phyloP scores from a whole-genome alignment of 2,888 invertebrate genomes.

The Agrotis clavis region DNA sequence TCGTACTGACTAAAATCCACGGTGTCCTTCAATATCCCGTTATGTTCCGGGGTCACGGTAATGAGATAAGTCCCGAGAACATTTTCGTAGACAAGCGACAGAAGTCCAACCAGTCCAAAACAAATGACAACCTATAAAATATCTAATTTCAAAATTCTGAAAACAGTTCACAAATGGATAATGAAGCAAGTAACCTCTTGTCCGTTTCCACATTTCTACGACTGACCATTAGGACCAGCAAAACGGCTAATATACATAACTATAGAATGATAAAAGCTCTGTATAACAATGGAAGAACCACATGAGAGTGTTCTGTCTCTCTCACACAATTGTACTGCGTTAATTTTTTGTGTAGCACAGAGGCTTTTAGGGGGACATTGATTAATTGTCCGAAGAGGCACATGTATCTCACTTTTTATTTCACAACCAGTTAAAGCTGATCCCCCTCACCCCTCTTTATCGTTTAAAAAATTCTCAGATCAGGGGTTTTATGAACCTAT shows the following conservation, averaged over 20 bases:
- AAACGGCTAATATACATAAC: slow-evolving; percentile 65
- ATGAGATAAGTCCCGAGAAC: too few species aligned
- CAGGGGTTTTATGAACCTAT: slow-evolving; percentile 49
- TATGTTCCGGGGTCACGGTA: too few species aligned
- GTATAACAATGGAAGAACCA: slow-evolving; percentile 56
- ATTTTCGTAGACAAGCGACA: background rate
- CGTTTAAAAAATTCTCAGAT: slow-evolving; percentile 40
- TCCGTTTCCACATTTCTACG: slow-evolving; percentile 28
- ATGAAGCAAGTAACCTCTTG: slow-evolving; percentile 45
- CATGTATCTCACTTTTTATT: slow-evolving; percentile 78
- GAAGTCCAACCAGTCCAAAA: slow-evolving; percentile 5
- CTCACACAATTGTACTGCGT: slow-evolving; percentile 68
- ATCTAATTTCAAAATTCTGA: slow-evolving; percentile 43
- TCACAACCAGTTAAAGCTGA: slow-evolving; percentile 63
- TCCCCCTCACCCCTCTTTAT: slow-evolving; percentile 55
- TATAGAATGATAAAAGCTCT: slow-evolving; percentile 56
- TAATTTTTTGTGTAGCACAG: slow-evolving; percentile 82
- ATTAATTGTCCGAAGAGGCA: slow-evolving; percentile 84
- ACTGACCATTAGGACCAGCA: slow-evolving; percentile 62
- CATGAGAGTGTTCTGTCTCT: slow-evolving; percentile 64
- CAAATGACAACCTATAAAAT: slow-evolving; percentile 43
- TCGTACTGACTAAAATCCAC: too few species aligned
- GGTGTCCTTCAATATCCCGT: too few species aligned
- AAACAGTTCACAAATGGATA: slow-evolving; percentile 25
- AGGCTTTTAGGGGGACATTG: slow-evolving; percentile 86